Evolutionary conservation across 1,140 invertebrate species (phyloP), one percentile per base, ranked within the genome.

Genomic region (Bombus vancouverensis): DNA sequence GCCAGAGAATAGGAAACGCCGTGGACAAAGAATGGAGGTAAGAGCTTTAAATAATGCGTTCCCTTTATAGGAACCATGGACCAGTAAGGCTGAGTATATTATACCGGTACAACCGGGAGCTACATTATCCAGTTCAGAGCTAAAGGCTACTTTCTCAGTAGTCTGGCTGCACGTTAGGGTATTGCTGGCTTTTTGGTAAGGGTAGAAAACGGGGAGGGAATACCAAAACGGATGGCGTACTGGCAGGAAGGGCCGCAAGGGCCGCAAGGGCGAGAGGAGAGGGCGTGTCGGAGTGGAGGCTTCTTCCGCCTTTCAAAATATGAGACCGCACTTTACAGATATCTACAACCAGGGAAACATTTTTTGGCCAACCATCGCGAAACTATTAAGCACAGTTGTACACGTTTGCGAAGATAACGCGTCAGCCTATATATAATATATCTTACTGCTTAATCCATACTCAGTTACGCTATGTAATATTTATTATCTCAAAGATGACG

Each of bases 21-120:
- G 83, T 87, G 88, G 88, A 90, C 91, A 88, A 92, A 92, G 91
- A 92, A 90, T 91, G 83, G 90, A 83, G 88, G 86, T 89, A 92
- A 92, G 88, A 91, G 89, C 85, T 91, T 92, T 92, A 92, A 93
- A 92, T 93, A 93, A 93, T 92, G 89, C 91, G 91, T 91, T 85
- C 86, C 88, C 89, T 92, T 92, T 91, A 89, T 90, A 88, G 91
- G 78, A 80, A 88, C 74, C 86, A 75, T 85, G 83, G 83, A 83
- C 74, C 74, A 53, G 71, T 71, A 62, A 62, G 81, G 82, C 53
- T 83, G 87, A 91, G 91, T 92, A 91, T 89, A 90, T 92, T 91
- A 91, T 83, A 83, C 86, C 66, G 84, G 91, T 71, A 88, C 77
- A 82, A 79, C 71, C 81, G 80, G 85, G 77, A 90, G 86, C 85